Evolutionary conservation across 2,797 vertebrate genomes (phyloP), one percentile per base, ranked within the genome.

Genomic region (Pipistrellus kuhlii): DNA sequence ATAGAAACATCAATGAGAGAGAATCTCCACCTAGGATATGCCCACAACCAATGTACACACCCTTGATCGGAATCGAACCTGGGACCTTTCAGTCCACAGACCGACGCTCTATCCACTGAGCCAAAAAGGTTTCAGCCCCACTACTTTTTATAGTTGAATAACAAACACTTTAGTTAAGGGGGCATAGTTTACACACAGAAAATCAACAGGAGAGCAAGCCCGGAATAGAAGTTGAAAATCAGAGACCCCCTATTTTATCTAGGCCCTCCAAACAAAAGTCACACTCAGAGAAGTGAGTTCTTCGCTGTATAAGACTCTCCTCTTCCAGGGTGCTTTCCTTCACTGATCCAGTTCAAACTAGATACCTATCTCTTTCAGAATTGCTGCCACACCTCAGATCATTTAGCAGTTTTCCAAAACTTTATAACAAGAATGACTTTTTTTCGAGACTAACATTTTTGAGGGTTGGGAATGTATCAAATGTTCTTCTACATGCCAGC

Each of bases 351-450:
- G 48, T 41, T 30, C 27, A 93, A 78, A 86, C 21, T 20, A 86
- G 48, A 73, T 72, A 91, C 68, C 66, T 77, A 5, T 32, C 64
- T 55, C n/a, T 73, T 95, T 88, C 44, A 38, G 55, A 41, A 35
- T 15, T 69, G 35, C 17, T 57, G 72, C 30, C 13, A 72, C 5
- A 21, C 20, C 35, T 92, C 30, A 41, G 35, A 76, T 62, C 48
- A 82, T 9, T 73, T 62, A 77, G 32, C 32, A 75, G 48, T 88
- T 93, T 95, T 75, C 41, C 25, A 89, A 25, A n/a, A 48, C 53
- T 82, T 93, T 90, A 51, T 85, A 82, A 88, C 18, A 93, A 94
- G 18, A 9, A 53, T 7, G 2, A 18, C 48, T 59, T 78, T 44
- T 73, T 30, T 90, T 59, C 35, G 85, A 72, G 6, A 84, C 17